Conservation (phyloP, 2,113 vertebrate species). For the Ailurus styani region DNA sequence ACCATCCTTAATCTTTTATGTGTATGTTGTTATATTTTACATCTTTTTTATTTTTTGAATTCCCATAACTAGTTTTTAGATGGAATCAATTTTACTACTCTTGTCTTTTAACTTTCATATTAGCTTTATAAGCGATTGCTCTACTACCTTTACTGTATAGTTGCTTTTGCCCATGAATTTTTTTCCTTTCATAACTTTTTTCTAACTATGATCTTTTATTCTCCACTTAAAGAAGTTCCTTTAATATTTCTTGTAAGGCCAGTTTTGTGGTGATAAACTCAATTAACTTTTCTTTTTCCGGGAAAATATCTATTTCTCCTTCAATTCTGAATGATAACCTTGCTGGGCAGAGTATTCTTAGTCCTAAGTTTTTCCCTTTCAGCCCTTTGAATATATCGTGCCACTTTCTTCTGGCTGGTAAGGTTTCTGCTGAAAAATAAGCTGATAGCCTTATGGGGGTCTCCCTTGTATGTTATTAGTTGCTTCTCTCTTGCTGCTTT, state of each 20-base stretch:
- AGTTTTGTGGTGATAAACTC: neutral
- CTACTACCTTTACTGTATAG: neutral
- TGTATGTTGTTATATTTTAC: neutral
- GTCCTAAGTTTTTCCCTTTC: neutral
- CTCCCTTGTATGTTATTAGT: neutral
- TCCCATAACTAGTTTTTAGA: neutral
- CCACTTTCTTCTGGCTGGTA: neutral
- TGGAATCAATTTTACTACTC: neutral
- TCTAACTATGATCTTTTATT: neutral
- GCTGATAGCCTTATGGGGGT: neutral
- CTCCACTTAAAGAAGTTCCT: neutral
- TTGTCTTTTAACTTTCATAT: neutral
- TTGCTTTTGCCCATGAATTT: neutral
- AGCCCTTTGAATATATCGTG: neutral
- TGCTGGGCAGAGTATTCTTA: neutral
- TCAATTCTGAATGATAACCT: neutral
- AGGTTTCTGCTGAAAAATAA: neutral
- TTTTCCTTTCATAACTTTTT: neutral
- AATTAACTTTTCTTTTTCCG: neutral
- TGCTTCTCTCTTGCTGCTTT: neutral
- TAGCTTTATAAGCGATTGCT: neutral
- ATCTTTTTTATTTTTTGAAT: neutral
- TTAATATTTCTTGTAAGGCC: neutral
- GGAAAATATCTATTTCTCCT: neutral
- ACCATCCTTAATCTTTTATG: neutral